Base-by-base conservation (phyloP, 2,888 invertebrate species). In the Platycheirus rosarum region DNA sequence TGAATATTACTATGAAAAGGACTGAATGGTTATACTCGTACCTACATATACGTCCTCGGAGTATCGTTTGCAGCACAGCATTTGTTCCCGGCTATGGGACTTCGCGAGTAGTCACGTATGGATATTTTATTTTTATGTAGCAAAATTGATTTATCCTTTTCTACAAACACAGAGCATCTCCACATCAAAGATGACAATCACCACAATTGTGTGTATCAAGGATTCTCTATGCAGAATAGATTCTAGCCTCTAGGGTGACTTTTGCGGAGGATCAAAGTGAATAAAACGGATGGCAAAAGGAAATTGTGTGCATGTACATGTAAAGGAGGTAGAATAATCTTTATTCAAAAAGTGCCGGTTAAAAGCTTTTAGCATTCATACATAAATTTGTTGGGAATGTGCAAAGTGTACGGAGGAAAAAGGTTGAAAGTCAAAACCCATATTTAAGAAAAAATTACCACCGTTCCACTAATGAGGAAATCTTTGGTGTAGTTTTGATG, bases 71-170 rank as follows among this genome's bases (percentile, higher is more conserved):
- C 14, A n/a, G n/a, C n/a, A n/a, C n/a, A n/a, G n/a, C n/a, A n/a
- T n/a, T 53, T 23, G 37, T 1, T n/a, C 23, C 23, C 13, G 9
- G 14, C 4, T 23, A 65, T 18, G 48, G 57, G 51, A 60, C 16
- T 16, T 37, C 44, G 51, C 53, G 66, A 16, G 8, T 13, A 66
- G 66, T 73, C 78, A 78, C 78, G 78, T 73, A 60, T 53, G 60
- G 60, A 78, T 77, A 65, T 73, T 73, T 66, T 73, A 73, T 77
- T 73, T 71, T 66, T 73, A 77, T 77, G 44, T 60, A 53, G 51
- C 60, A 78, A n/a, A n/a, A 78, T 78, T 78, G 73, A 78, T 78
- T 78, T 78, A 73, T 78, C 73, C 51, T 48, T 66, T 60, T 26
- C 18, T 60, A 66, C 44, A 60, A 37, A 55, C 55, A 49, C 23